These are phyloP conservation scores for Pyrgus malvae DNA, from an alignment of 2,888 invertebrate species.

Conservation along the genomic window DNA sequence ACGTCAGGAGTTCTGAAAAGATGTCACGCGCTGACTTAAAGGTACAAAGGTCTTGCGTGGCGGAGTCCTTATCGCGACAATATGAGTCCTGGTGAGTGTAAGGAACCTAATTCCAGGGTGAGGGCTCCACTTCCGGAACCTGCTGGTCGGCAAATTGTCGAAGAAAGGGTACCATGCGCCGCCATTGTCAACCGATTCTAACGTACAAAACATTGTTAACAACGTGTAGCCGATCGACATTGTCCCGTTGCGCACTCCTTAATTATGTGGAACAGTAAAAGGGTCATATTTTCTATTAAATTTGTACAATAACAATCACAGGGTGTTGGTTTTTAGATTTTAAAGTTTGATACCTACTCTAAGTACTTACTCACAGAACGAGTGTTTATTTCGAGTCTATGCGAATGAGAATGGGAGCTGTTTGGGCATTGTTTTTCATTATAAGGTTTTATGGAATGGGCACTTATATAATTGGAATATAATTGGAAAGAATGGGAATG, in stretches of 20 bases:
- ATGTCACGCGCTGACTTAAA: slow-evolving; percentile 70
- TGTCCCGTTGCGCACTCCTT: slow-evolving; percentile 74
- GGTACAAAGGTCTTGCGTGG: slow-evolving; percentile 59
- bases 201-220: slow-evolving; percentile 74
- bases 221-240: slow-evolving; percentile 75
- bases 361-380: no score
- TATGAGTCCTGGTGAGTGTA: slow-evolving; percentile 66
- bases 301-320: slow-evolving; percentile 61
- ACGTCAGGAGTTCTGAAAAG: slow-evolving; percentile 32
- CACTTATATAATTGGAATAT: no score
- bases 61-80: slow-evolving; percentile 65
- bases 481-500: no score
- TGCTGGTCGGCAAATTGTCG: slow-evolving; percentile 74
- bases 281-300: slow-evolving; percentile 81
- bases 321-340: slow-evolving; percentile 48
- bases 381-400: no score
- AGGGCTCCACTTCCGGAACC: slow-evolving; percentile 71
- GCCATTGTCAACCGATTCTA: slow-evolving; percentile 78
- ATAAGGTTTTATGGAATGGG: no score
- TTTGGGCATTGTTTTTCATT: no score
- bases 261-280: slow-evolving; percentile 79
- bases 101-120: slow-evolving; percentile 71
- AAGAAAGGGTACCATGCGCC: slow-evolving; percentile 74
- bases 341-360: neutral
- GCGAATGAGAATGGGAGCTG: no score